Base-by-base conservation (phyloP, 2,888 invertebrate genomes). In the Chaitophorus viminalis region DNA sequence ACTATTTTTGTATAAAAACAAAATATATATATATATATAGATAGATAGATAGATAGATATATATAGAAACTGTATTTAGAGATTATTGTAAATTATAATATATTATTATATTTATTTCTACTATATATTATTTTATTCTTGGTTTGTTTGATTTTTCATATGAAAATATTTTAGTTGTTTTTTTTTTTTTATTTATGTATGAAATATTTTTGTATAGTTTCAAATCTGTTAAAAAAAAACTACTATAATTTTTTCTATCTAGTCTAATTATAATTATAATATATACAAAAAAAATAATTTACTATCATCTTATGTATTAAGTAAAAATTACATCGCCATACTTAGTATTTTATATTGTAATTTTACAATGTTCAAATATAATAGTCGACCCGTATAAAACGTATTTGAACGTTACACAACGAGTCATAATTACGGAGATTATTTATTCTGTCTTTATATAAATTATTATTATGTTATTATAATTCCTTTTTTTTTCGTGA, bases 1-100 rank as follows among this genome's bases (percentile, higher is more conserved):
- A 84, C 36, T 84, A 84, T 84, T 84, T 83, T 84, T 84, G 60
- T 84, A 84, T 25, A 84, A 65, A 84, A 31, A n/a, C n/a, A n/a
- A n/a, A n/a, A n/a, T n/a, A n/a, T n/a, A n/a, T n/a, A n/a, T n/a
- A 82, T n/a, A 70, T 33, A 68, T 39, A 33, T 33, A 33, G 17
- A 52, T 17, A 52, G 31, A 65, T n/a, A 65, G 46, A 17, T 72
- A 29, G 31, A 46, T 9, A 82, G 60, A n/a, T 74, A 33, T 72
- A 82, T 33, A n/a, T 72, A 60, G 39, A 39, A 65, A 25, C 29
- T 14, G 21, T 75, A 75, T 60, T 83, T 82, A 75, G 60, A 74
- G n/a, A 82, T 60, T 54, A 82, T 82, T 75, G 33, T 75, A 75
- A 75, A 83, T 60, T 75, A 31, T 70, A 82, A 39, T 65, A n/a